These are phyloP conservation scores for Watsonalla binaria DNA, from an alignment of 2,888 invertebrate species.

Conservation along the genomic window DNA sequence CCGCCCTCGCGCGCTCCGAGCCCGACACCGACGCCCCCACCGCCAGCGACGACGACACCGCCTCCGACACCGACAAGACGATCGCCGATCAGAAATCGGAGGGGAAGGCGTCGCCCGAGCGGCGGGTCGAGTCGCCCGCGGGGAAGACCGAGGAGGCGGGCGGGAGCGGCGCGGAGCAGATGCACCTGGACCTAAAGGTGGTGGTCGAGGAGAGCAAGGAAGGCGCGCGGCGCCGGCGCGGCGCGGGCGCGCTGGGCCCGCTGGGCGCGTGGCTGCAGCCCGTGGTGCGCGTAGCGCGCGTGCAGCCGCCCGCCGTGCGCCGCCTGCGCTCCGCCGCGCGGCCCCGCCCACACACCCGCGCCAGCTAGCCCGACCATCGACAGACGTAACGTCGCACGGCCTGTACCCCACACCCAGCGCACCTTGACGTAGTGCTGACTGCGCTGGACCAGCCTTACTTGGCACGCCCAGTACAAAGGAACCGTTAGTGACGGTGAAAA, in stretches of 20 bases:
- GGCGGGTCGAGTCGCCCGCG: conserved; percentile 15
- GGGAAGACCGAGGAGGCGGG: conserved; percentile 4
- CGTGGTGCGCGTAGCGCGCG: conserved; percentile 82
- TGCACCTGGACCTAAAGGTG: conserved; percentile 40
- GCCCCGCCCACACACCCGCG: conserved; percentile 30
- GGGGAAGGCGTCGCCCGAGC: conserved; percentile 13
- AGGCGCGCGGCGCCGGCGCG: conserved; percentile 78
- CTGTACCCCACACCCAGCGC: too few species aligned
- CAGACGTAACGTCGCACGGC: too few species aligned
- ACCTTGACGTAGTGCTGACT: too few species aligned
- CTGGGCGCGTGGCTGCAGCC: conserved; percentile 78
- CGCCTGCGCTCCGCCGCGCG: conserved; percentile 11
- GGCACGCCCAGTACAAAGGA: background rate
- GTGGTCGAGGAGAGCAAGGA: conserved; percentile 38
- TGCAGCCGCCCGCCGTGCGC: conserved; percentile 49
- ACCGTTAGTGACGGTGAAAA: too few species aligned
- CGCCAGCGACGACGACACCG: conserved; percentile 44
- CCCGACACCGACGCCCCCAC: conserved; percentile 34
- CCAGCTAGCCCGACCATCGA: too few species aligned
- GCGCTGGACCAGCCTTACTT: background rate
- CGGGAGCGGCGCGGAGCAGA: conserved; percentile 29
- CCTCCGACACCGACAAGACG: conserved; percentile 33
- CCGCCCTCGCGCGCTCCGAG: conserved; percentile 43
- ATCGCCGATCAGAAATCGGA: conserved; percentile 10
- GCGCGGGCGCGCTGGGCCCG: conserved; percentile 67